These are phyloP conservation scores for Tetrao urogallus DNA, from an alignment of 2,113 vertebrate species.

Conservation along the genomic window DNA sequence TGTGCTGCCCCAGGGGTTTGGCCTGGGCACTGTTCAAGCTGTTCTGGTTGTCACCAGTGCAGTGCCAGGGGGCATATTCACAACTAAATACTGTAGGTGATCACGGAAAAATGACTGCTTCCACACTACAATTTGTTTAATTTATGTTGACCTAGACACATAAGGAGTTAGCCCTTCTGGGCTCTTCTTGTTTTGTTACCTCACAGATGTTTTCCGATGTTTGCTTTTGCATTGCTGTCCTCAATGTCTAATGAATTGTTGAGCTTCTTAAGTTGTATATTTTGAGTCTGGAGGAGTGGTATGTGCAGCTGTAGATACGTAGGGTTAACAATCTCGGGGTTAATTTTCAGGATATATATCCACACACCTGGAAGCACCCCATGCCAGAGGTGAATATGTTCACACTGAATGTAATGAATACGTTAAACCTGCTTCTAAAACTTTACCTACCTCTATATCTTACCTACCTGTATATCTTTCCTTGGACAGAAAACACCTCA, in stretches of 20 bases:
- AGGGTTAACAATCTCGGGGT: background rate
- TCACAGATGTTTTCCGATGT: background rate
- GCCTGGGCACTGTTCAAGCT: background rate
- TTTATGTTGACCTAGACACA: background rate
- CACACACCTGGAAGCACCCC: background rate
- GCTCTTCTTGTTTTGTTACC: background rate
- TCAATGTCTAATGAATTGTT: background rate
- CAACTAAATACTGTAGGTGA: background rate
- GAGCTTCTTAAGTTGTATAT: background rate
- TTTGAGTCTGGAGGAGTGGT: background rate
- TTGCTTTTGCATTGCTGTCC: background rate
- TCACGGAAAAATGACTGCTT: background rate
- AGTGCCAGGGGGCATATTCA: background rate
- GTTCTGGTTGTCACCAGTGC: background rate
- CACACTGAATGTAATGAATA: background rate
- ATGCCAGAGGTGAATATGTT: background rate
- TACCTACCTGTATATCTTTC: background rate
- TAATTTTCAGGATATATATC: no score
- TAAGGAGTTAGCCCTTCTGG: background rate
- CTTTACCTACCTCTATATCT: background rate
- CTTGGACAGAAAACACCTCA: background rate
- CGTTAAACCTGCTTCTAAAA: background rate
- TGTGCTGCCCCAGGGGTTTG: background rate
- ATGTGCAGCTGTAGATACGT: background rate
- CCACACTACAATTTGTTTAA: background rate